Conservation (phyloP, 2,888 invertebrate genomes). For the Drosophila aldrichi region DNA sequence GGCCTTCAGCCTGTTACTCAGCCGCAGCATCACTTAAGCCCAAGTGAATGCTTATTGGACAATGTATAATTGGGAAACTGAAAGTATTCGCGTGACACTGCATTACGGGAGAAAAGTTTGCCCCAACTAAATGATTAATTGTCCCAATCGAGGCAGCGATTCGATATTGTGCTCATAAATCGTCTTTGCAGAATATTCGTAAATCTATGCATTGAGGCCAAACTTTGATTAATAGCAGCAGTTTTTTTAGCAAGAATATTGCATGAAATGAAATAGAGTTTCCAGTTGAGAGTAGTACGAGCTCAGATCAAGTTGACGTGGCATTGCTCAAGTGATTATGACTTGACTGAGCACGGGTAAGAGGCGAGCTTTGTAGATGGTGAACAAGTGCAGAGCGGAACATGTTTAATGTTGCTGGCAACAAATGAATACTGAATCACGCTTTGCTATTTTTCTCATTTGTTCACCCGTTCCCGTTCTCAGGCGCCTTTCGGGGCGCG, state of each 20-base stretch:
- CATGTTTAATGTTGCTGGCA: background rate
- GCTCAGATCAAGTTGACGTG: background rate
- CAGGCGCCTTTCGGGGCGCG: conserved; percentile 4
- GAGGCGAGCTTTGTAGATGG: background rate
- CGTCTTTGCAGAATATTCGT: background rate
- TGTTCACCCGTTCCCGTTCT: conserved; percentile 11
- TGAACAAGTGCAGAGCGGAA: background rate
- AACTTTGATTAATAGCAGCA: conserved; percentile 5
- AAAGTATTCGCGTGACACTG: background rate
- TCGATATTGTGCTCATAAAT: conserved; percentile 2
- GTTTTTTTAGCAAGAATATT: background rate
- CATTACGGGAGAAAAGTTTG: background rate
- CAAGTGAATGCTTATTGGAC: background rate
- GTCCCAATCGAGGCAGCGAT: background rate
- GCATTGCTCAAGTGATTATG: background rate
- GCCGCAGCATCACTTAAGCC: background rate
- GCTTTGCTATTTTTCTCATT: conserved; percentile 18
- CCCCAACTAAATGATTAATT: background rate
- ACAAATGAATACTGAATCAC: conserved; percentile 30
- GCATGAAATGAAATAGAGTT: background rate
- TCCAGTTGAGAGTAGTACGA: background rate
- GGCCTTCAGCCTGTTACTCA: background rate
- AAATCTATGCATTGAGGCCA: background rate
- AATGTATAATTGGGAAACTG: too few relatives aligned
- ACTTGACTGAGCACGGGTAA: background rate